phyloP scores from a whole-genome alignment of 2,888 invertebrate genomes.

The Synergus umbraculus region DNA sequence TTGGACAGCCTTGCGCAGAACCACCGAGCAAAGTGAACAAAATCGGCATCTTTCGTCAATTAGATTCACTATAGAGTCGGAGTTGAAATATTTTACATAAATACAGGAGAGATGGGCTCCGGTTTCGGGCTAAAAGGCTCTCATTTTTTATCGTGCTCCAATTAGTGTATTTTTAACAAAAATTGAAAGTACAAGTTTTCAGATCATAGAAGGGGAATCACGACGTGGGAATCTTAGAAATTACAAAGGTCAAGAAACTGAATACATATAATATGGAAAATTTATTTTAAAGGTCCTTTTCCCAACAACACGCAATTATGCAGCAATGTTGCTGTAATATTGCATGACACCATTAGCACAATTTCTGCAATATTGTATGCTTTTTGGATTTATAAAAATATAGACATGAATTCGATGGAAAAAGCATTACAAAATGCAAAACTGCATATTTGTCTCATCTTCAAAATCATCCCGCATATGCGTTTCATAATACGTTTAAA shows the following conservation, averaged over 20 bases:
- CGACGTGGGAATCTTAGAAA: background rate
- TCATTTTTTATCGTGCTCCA: slow-evolving; percentile 22
- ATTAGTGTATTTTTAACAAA: slow-evolving; percentile 25
- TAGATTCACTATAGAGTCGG: background rate
- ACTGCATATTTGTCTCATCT: background rate
- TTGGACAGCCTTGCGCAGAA: slow-evolving; percentile 32
- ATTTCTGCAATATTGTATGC: too few relatives aligned
- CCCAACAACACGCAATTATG: too few relatives aligned
- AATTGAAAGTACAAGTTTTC: background rate
- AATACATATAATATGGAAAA: too few relatives aligned
- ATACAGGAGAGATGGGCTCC: background rate
- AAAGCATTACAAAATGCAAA: too few relatives aligned
- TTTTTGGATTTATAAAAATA: too few relatives aligned
- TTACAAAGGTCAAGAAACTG: background rate
- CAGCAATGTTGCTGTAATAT: too few relatives aligned
- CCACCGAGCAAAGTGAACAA: slow-evolving; percentile 16
- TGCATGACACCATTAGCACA: too few relatives aligned
- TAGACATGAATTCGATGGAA: too few relatives aligned
- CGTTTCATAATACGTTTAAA: background rate
- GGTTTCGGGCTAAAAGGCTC: slow-evolving; percentile 1
- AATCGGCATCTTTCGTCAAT: slow-evolving; percentile 38
- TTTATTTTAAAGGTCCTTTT: too few relatives aligned
- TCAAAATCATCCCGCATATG: background rate
- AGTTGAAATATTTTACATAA: slow-evolving; percentile 31
- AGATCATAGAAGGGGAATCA: background rate